These are phyloP conservation scores for Emys orbicularis DNA, from an alignment of 2,797 vertebrate genomes.

Conservation along the genomic window DNA sequence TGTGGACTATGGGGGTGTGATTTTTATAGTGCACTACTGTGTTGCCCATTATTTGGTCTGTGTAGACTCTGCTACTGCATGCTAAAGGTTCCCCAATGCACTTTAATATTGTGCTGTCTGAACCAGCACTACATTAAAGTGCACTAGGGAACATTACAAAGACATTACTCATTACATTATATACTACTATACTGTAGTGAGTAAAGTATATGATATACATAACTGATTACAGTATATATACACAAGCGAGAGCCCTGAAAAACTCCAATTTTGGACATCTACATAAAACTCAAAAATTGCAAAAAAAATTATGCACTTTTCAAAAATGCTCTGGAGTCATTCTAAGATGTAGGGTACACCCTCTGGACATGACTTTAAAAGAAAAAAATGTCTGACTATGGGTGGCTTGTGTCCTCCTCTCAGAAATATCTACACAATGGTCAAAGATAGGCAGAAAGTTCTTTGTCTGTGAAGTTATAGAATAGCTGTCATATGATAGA, in stretches of 20 bases:
- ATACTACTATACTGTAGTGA: no score
- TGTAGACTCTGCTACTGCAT: neutral
- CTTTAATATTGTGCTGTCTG: no score
- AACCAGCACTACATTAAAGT: no score
- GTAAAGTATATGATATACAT: no score
- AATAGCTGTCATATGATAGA: neutral
- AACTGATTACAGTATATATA: no score
- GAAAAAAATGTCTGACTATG: constrained; percentile 34
- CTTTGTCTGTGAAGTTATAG: constrained; percentile 51
- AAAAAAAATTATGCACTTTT: neutral
- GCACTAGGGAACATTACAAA: no score
- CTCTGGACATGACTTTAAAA: neutral
- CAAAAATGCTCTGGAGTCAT: neutral
- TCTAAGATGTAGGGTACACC: constrained; percentile 11
- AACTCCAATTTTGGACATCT: no score
- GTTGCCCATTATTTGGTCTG: neutral
- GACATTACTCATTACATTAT: no score
- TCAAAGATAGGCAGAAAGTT: constrained; percentile 27
- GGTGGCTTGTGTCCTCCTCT: constrained; percentile 20
- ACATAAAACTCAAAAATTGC: no score
- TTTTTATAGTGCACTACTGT: neutral
- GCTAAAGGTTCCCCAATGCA: neutral
- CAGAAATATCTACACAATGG: constrained; percentile 54
- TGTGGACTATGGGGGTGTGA: neutral
- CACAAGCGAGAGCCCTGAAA: no score